Evolutionary conservation across 1,140 invertebrate genomes (phyloP), one percentile per base, ranked within the genome.

Genomic region (Papilio machaon): DNA sequence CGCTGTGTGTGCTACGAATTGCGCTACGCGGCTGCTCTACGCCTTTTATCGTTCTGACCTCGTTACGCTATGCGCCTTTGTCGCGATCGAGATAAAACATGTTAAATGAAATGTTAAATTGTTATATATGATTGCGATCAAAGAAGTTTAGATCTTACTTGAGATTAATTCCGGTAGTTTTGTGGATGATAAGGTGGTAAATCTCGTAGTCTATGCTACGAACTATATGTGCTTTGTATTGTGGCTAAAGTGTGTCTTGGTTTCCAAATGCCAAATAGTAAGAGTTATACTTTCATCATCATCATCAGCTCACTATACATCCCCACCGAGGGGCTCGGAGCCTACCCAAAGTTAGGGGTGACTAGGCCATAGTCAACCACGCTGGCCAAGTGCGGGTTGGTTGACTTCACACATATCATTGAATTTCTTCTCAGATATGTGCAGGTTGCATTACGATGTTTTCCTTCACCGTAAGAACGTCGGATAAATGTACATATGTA

Each of bases 31-130:
- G 64, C 64, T 70, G 30, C 64, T 70, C 64, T 70, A 70, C 64
- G 23, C 23, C 23, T 70, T 70, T 70, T 70, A 70, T 70, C 64
- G 30, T 35, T 13, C 10, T 70, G 64, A 70, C 64, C 64, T 70
- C 64, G 30, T 70, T 70, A 70, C 64, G 23, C 64, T 67, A 70
- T 11, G 64, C 64, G 64, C 64, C 64, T 70, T 70, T 70, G 64
- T 70, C 64, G 64, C 64, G 35, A 70, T 13, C 30, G 64, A 70
- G 64, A 35, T 70, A 30, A 70, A 70, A 70, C 64, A 38, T 70
- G 64, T 70, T 70, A 35, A 70, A 70, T 70, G 64, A 70, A 70
- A 38, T 30, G 13, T 70, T 7, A 70, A 70, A 70, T 35, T 4
- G 64, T 11, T 10, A 70, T 70, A 38, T 70, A 70, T 38, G 64